These are phyloP conservation scores for Falcaria lacertinaria DNA, from an alignment of 2,888 invertebrate genomes.

Conservation along the genomic window DNA sequence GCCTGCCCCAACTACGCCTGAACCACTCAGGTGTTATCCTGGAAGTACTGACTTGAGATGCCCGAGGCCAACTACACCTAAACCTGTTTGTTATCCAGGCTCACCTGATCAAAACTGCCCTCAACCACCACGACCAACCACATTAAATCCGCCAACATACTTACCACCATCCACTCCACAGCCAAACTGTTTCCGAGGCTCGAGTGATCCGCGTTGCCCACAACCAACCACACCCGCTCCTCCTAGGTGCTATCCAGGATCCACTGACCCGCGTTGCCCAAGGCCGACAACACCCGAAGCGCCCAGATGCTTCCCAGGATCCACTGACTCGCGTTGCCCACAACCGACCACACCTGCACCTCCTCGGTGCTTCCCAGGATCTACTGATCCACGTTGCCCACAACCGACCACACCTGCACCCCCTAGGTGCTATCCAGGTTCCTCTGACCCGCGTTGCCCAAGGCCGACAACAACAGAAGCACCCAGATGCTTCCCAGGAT, in stretches of 20 bases:
- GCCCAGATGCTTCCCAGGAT: slow-evolving; percentile 23
- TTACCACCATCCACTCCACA: slow-evolving; percentile 32
- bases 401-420: slow-evolving; percentile 10
- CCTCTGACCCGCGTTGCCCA: slow-evolving; percentile 14
- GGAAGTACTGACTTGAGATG: slow-evolving; percentile 39
- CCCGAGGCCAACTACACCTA: slow-evolving; percentile 25
- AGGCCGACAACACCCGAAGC: slow-evolving; percentile 23
- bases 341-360: slow-evolving; percentile 13
- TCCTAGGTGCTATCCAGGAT: slow-evolving; percentile 41
- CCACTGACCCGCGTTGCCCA: slow-evolving; percentile 34
- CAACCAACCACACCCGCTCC: slow-evolving; percentile 17
- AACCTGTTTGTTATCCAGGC: slow-evolving; percentile 23
- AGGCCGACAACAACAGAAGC: slow-evolving; percentile 14
- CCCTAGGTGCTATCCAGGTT: slow-evolving; percentile 16
- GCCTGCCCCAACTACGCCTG: slow-evolving; percentile 19
- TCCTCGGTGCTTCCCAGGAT: slow-evolving; percentile 2
- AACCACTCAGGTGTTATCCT: slow-evolving; percentile 29
- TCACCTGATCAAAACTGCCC: slow-evolving; percentile 26
- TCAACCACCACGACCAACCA: slow-evolving; percentile 20
- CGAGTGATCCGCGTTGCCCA: slow-evolving; percentile 44
- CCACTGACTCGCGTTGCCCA: slow-evolving; percentile 24
- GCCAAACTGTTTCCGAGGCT: slow-evolving; percentile 43
- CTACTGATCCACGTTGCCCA: slow-evolving; percentile 11
- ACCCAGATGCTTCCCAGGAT: slow-evolving; percentile 23
- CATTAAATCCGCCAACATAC: slow-evolving; percentile 16